Evolutionary conservation across 2,888 invertebrate species (phyloP).

Genomic region (Girardia tigrina): DNA sequence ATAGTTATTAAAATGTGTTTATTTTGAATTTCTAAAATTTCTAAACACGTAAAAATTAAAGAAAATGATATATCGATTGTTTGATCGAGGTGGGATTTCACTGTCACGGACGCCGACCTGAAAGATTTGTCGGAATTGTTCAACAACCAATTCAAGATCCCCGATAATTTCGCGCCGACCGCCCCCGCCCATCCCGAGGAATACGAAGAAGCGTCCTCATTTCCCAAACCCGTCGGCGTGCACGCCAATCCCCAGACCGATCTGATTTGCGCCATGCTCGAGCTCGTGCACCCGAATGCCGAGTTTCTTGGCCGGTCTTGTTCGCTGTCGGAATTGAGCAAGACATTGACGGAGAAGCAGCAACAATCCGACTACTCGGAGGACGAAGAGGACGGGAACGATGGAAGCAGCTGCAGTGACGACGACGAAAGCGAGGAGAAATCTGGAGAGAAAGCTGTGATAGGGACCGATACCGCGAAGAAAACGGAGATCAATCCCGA

Average conservation of each 20-base stretch:
- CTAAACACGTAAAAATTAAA: no score
- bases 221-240: not conserved
- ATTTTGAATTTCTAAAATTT: no score
- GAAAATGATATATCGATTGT: no score
- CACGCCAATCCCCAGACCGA: constrained; percentile 53
- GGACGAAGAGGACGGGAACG: no score
- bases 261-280: constrained; percentile 53
- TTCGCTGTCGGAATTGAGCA: not conserved
- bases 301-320: constrained; percentile 41
- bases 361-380: no score
- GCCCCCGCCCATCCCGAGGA: constrained; percentile 53
- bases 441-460: no score
- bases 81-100: constrained; percentile 64
- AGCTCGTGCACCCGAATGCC: constrained; percentile 64
- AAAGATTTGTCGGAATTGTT: constrained; percentile 58
- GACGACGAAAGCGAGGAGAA: no score
- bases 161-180: constrained; percentile 65
- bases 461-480: no score
- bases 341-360: no score
- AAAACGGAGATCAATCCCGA: not conserved
- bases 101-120: constrained; percentile 64
- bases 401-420: no score
- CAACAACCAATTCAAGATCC: constrained; percentile 59
- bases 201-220: not conserved
- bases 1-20: no score